Evolutionary conservation across 2,797 vertebrate species (phyloP).

Genomic region (Apogon talboti): DNA sequence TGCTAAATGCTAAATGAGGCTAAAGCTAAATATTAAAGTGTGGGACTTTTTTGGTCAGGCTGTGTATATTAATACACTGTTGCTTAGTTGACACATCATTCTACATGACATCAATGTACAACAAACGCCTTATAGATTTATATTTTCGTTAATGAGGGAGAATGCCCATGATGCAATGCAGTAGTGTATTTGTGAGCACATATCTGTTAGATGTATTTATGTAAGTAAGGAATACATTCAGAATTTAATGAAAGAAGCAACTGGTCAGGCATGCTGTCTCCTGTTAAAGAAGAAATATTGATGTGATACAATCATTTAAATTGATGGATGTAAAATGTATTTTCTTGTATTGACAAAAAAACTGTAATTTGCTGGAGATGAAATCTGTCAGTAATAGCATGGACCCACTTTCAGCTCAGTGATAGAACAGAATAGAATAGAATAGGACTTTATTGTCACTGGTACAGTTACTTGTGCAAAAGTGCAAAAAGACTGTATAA

Average conservation of each 20-base stretch:
- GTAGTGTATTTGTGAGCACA: not conserved
- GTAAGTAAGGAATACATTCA: not conserved
- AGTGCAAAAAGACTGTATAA: too few species aligned
- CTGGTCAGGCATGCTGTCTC: not conserved
- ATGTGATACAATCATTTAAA: too few species aligned
- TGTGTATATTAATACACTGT: too few species aligned
- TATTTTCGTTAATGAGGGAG: not conserved
- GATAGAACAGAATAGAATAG: not conserved
- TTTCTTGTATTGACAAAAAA: not conserved
- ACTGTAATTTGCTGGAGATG: not conserved
- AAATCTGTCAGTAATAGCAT: not conserved
- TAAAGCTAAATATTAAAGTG: too few species aligned
- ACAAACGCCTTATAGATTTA: too few species aligned
- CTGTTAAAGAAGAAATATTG: not conserved
- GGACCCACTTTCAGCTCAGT: constrained; percentile 7
- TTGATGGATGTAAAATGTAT: not conserved
- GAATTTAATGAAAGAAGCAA: constrained; percentile 1
- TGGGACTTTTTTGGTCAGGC: too few species aligned
- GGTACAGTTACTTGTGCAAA: too few species aligned
- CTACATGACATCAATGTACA: too few species aligned
- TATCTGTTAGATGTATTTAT: not conserved
- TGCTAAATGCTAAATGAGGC: too few species aligned
- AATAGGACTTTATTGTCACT: too few species aligned
- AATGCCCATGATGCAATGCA: not conserved
- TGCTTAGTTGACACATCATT: too few species aligned